Evolutionary conservation across 1,140 invertebrate species (phyloP), one percentile per base, ranked within the genome.

Genomic region (Lycorma delicatula): DNA sequence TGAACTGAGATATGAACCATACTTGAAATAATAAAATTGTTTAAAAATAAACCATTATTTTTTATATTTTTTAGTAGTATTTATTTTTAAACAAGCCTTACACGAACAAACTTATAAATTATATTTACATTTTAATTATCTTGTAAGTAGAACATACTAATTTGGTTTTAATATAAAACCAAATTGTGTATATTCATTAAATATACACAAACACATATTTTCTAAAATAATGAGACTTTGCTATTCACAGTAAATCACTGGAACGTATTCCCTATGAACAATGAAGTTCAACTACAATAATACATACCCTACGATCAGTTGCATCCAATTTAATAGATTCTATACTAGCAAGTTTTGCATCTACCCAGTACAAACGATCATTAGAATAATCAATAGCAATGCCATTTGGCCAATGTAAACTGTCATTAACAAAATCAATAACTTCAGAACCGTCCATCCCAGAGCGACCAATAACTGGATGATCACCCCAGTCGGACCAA

Each of bases 311-410:
- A 13, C 89, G 76, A 67, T 84, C 80, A 9, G 73, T 78, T 6
- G 87, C 86, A 69, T 91, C 82, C 6, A 93, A 73, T 16, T 79
- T 76, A 16, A 91, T 76, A 1, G 85, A 87, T 71, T 92, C 89
- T 1, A 94, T 81, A 54, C 75, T 82, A 36, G 75, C 76, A 5
- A 80, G 64, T 62, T 89, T 88, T 1, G 80, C 80, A 63, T 90
- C 87, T 0, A 92, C 83, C 79, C 91, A 91, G 63, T 90, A 86
- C 5, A 86, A 72, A 47, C 89, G 75, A 18, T 84, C 75, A 59
- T 86, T 91, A 16, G 87, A 83, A 66, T 85, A 84, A 71, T 98
- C 96, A 46, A 98, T 75, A 1, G 91, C 81, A 7, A 98, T 72
- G 2, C 91, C 91, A 70, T 91, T 94, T 0, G 95, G 92, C 86